phyloP scores from a whole-genome alignment of 2,113 vertebrate genomes.

The Hemiscyllium ocellatum region DNA sequence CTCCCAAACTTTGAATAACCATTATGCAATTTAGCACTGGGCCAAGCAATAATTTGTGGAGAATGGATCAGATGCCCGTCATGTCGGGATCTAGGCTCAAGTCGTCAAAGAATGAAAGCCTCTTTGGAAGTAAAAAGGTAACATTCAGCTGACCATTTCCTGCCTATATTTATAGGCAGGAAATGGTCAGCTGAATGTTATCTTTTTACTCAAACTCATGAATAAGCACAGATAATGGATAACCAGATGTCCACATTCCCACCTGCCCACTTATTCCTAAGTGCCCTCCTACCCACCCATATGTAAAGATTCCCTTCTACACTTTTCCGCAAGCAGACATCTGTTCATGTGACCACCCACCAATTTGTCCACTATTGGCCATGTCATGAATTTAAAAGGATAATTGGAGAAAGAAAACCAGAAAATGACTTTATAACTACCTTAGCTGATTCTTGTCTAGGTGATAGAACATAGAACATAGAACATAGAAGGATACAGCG shows the following conservation, averaged over 20 bases:
- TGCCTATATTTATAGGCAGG: no score
- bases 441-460: no score
- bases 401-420: no score
- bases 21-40: not conserved
- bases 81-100: not conserved
- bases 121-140: not conserved
- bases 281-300: not conserved
- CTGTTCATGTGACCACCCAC: not conserved
- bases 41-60: not conserved
- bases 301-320: not conserved
- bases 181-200: no score
- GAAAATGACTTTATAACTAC: no score
- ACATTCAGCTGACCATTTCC: no score
- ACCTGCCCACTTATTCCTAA: not conserved
- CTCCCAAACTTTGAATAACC: no score
- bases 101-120: not conserved
- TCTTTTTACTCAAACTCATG: not conserved
- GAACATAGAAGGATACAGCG: no score
- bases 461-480: no score
- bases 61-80: not conserved
- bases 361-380: not conserved
- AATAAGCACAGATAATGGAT: not conserved
- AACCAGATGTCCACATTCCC: no score
- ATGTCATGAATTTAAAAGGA: not conserved
- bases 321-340: no score